Conservation (phyloP, 2,888 invertebrate genomes). For the Tachystola acroxantha region DNA sequence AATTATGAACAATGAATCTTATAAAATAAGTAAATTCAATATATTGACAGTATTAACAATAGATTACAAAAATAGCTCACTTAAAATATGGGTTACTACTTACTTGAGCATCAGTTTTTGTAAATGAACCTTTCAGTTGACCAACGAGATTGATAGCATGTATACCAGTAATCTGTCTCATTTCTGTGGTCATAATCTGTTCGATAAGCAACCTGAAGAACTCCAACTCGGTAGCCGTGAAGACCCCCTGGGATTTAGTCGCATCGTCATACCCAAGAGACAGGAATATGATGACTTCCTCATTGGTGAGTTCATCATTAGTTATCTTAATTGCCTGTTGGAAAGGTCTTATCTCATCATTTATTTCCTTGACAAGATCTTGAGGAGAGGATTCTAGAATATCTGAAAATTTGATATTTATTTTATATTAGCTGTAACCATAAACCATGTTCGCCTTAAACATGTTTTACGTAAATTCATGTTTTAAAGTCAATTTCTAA, state of each 20-base stretch:
- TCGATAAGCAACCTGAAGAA: constrained; percentile 59
- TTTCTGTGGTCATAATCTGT: constrained; percentile 57
- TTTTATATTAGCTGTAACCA: no score
- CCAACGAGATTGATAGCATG: constrained; percentile 58
- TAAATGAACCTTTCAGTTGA: constrained; percentile 48
- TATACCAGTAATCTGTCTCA: constrained; percentile 52
- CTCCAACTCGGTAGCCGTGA: constrained; percentile 52
- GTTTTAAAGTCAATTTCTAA: no score
- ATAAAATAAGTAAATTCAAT: no score
- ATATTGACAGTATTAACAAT: no score
- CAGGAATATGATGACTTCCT: constrained; percentile 54
- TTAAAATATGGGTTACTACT: no score
- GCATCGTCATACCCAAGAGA: constrained; percentile 56
- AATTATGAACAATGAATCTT: no score
- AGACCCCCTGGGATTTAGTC: constrained; percentile 58
- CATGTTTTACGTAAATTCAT: no score
- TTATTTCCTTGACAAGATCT: constrained; percentile 49
- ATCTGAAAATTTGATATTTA: constrained; percentile 27
- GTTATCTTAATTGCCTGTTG: constrained; percentile 57
- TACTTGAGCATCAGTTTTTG: constrained; percentile 62
- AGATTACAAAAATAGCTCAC: no score
- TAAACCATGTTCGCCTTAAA: no score
- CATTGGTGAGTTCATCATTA: constrained; percentile 52
- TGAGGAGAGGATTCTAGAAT: constrained; percentile 20
- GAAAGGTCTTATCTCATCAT: constrained; percentile 47